Base-by-base conservation (phyloP, 2,797 vertebrate species). In the Enteromius argenteus region DNA sequence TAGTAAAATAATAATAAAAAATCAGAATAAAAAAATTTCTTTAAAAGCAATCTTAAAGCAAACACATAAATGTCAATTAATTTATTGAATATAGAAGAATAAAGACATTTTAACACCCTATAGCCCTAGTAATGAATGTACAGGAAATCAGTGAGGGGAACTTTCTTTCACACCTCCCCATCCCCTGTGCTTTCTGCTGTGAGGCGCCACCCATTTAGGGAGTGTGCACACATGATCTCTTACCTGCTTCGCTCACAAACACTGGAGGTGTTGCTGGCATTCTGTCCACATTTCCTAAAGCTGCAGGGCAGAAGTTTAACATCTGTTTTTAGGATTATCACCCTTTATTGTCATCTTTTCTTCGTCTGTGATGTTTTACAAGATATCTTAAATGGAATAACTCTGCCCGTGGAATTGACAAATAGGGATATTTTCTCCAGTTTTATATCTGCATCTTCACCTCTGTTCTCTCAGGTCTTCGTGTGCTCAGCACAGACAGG, bases 191-290 rank as follows among this genome's bases (percentile, higher is more conserved):
- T 76, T 62, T 75, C 42, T 62, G 64, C 46, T 80, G 21, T n/a
- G 42, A 86, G 81, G 84, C 86, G 9, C 86, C 86, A 49, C 86
- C 86, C 86, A 77, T 73, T 84, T 62, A 80, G 81, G 81, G 86
- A 77, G 86, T 86, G 86, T 84, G 60, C 76, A 58, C 60, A 81
- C 77, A 81, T 76, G 78, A 83, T 79, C 80, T 84, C 81, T 74
- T 75, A 79, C 81, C 85, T 78, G 68, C 56, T 58, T 53, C 39
- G 68, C 68, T 86, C 51, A 30, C 80, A 86, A 30, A 79, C 81
- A 13, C 75, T 85, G 78, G 27, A 74, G 60, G 27, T 79, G 27
- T 39, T 19, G 15, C 67, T 77, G 66, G 35, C 23, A 23, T 77
- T 72, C 67, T 39, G 66, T 79, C 39, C 66, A 23, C 39, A 17